These are phyloP conservation scores for Scolopax rusticola DNA, from an alignment of 2,797 vertebrate species.

Conservation along the genomic window DNA sequence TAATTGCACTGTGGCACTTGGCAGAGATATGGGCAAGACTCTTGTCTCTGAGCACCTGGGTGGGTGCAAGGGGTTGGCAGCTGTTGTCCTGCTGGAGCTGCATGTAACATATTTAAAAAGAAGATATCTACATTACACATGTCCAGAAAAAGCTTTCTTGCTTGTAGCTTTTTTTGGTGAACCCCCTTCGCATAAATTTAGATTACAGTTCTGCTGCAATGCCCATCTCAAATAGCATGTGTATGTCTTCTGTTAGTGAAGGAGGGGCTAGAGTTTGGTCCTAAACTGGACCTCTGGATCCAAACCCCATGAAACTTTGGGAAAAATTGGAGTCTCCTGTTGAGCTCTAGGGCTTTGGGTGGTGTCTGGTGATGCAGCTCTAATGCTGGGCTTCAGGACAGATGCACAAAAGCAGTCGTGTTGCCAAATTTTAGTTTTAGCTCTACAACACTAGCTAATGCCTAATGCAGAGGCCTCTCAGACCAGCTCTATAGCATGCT, in stretches of 20 bases:
- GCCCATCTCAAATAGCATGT: not conserved
- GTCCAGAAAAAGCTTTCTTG: not conserved
- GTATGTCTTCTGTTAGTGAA: not conserved
- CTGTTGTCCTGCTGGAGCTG: not conserved
- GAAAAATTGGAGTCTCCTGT: not conserved
- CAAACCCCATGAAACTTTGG: not conserved
- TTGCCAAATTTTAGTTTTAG: not conserved
- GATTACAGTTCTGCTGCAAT: not conserved
- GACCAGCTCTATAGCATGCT: rapidly evolving
- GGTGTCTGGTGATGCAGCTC: not conserved
- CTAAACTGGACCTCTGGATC: not conserved
- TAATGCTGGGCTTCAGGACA: rapidly evolving
- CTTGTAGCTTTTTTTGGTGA: not conserved
- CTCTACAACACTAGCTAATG: not conserved
- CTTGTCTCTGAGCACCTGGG: not conserved
- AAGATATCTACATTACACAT: not conserved
- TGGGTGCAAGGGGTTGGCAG: not conserved
- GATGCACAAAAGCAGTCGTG: not conserved
- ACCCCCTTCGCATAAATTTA: not conserved
- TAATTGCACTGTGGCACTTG: not conserved
- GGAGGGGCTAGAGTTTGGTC: not conserved
- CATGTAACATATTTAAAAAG: not conserved
- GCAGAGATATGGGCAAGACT: not conserved
- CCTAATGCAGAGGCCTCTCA: not conserved
- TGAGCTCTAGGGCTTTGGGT: not conserved